Percentiles rank a stretch among this genome's conserved stretches.
Evolutionary conservation across 1,140 invertebrate species (phyloP).

Genomic region (Dinoponera quadriceps): DNA sequence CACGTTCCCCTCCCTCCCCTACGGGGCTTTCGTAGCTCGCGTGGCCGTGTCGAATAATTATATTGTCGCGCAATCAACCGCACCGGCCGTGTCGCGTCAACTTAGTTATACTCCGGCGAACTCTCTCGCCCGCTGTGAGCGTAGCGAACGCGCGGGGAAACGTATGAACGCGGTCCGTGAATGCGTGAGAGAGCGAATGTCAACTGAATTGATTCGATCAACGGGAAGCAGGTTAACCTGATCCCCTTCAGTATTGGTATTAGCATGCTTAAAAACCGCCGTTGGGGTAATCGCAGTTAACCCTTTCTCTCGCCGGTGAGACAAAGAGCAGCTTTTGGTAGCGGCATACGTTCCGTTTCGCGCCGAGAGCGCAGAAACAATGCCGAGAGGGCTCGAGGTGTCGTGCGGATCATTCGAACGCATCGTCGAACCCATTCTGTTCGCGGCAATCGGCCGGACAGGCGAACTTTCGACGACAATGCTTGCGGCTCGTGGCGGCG

Average conservation of each 20-base stretch:
- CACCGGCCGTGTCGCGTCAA: constrained; percentile 71
- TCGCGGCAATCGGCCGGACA: background rate
- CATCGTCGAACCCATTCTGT: constrained; percentile 69
- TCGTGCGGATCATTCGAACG: constrained; percentile 61
- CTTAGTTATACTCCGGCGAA: constrained; percentile 71
- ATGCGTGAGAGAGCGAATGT: constrained; percentile 5
- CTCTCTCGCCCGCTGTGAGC: constrained; percentile 51
- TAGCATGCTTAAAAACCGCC: constrained; percentile 27
- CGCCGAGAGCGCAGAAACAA: constrained; percentile 60
- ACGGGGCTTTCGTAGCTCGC: background rate
- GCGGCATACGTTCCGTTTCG: constrained; percentile 68
- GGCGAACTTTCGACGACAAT: constrained; percentile 18
- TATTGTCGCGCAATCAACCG: constrained; percentile 81
- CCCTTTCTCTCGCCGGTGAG: constrained; percentile 58
- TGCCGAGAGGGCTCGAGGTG: constrained; percentile 39
- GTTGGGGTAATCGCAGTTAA: constrained; percentile 34
- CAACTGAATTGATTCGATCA: constrained; percentile 56
- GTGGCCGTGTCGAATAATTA: constrained; percentile 77
- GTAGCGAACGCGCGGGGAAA: constrained; percentile 11
- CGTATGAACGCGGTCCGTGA: background rate
- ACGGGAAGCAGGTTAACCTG: constrained; percentile 31
- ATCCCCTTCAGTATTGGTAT: constrained; percentile 21
- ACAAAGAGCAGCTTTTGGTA: constrained; percentile 39
- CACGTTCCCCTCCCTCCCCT: background rate
- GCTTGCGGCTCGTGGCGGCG: background rate